Conservation (phyloP, 2,113 vertebrate species). For the Argyrosomus japonicus region DNA sequence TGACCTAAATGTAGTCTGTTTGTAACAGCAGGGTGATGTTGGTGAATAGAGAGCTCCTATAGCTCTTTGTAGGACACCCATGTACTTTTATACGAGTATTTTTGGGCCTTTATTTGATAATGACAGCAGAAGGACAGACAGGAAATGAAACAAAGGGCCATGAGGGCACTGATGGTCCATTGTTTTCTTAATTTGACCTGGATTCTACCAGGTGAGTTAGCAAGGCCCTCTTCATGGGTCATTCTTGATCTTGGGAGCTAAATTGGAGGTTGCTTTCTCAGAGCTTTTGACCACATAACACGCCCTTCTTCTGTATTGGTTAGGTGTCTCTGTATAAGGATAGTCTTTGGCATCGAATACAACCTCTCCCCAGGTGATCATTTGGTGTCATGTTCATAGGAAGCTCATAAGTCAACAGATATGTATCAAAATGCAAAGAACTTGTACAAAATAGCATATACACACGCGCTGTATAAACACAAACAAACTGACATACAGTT, state of each 20-base stretch:
- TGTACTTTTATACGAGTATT: neutral
- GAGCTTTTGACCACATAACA: neutral
- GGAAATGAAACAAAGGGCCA: neutral
- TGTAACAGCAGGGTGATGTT: neutral
- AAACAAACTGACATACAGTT: neutral
- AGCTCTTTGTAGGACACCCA: neutral
- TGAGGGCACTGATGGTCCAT: no score
- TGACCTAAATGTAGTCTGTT: neutral
- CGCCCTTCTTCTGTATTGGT: neutral
- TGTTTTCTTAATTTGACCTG: no score
- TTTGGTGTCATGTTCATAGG: neutral
- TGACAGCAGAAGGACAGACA: neutral
- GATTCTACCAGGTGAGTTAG: no score
- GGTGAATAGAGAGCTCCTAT: neutral
- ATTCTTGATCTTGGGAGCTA: no score
- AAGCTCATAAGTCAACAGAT: neutral
- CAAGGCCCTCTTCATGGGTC: no score
- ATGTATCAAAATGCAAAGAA: neutral
- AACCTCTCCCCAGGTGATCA: neutral
- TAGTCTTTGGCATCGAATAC: neutral
- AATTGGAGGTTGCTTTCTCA: no score
- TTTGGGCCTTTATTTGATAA: neutral
- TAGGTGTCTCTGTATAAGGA: neutral
- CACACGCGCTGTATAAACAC: neutral
- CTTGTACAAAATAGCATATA: neutral